Percentiles rank a stretch among this genome's conserved stretches.
Evolutionary conservation across 2,797 vertebrate genomes (phyloP).

Genomic region (Acrocephalus scirpaceus): DNA sequence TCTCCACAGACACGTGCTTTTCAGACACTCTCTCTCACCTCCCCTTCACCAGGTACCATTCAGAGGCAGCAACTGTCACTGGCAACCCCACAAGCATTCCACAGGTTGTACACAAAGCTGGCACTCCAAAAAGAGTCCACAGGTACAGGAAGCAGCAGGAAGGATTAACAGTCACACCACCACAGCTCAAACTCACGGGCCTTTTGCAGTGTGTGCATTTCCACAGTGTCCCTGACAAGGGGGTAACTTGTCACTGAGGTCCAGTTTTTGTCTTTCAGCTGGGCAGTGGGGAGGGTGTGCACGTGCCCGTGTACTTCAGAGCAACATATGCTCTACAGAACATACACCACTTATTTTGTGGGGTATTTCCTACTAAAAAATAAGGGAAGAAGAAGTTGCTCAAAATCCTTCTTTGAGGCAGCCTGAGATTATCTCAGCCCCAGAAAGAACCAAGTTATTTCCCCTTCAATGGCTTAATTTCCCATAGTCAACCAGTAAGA

Average conservation of each 20-base stretch:
- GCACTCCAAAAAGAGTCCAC: neutral
- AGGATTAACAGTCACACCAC: neutral
- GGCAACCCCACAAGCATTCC: neutral
- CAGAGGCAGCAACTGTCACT: neutral
- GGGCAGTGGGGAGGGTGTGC: neutral
- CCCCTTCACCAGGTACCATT: neutral
- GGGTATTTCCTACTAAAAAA: neutral
- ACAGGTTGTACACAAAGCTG: neutral
- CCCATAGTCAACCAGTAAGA: neutral
- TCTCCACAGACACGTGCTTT: neutral
- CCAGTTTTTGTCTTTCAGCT: neutral
- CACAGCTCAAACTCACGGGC: neutral
- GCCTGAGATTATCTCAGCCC: neutral
- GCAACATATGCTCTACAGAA: neutral
- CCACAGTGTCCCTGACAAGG: neutral
- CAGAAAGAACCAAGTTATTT: neutral
- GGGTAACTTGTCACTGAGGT: neutral
- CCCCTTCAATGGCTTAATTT: neutral
- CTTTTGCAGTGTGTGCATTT: neutral
- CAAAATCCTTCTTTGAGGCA: neutral
- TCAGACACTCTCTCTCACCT: neutral
- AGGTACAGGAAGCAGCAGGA: neutral
- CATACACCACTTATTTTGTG: neutral
- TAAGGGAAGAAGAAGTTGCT: neutral
- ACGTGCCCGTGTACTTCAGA: rapidly evolving